Conservation (phyloP, 2,797 vertebrate genomes). For the Paedocypris micromegethes region DNA sequence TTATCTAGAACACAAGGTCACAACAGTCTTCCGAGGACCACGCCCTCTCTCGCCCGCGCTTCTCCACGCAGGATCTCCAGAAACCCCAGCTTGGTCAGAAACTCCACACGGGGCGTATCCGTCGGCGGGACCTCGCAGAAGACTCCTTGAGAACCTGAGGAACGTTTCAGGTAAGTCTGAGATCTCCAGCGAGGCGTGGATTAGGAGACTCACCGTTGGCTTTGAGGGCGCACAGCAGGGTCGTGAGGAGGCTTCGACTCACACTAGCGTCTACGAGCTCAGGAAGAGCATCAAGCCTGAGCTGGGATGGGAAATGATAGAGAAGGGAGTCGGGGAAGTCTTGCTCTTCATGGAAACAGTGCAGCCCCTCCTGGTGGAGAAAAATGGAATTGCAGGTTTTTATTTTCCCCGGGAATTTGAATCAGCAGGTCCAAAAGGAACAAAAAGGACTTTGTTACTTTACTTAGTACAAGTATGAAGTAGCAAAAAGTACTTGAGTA, state of each 20-base stretch:
- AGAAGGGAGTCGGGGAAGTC: conserved; percentile 77
- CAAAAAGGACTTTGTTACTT: too few species aligned
- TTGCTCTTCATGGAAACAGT: conserved; percentile 69
- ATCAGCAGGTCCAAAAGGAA: too few species aligned
- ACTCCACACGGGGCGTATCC: conserved; percentile 73
- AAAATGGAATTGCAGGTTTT: background rate
- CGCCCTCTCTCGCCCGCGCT: conserved; percentile 60
- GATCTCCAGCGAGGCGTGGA: background rate
- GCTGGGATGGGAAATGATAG: conserved; percentile 79
- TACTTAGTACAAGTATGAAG: too few species aligned
- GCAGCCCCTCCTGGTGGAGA: conserved; percentile 63
- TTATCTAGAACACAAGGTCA: conserved; percentile 51
- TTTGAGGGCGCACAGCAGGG: conserved; percentile 73
- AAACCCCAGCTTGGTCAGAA: conserved; percentile 80
- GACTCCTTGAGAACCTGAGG: conserved; percentile 75
- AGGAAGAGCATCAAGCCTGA: conserved; percentile 72
- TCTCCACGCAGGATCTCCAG: conserved; percentile 75
- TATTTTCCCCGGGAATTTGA: too few species aligned
- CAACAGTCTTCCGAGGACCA: conserved; percentile 76
- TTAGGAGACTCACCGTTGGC: conserved; percentile 68
- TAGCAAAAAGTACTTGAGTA: background rate
- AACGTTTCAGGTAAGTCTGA: background rate
- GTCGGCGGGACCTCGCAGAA: conserved; percentile 77
- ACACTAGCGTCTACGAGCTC: conserved; percentile 75
- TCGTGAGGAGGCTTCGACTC: conserved; percentile 71